Percentiles rank a stretch among this genome's conserved stretches.
Conservation (phyloP, 2,888 invertebrate species). For the Morpho helenor region DNA sequence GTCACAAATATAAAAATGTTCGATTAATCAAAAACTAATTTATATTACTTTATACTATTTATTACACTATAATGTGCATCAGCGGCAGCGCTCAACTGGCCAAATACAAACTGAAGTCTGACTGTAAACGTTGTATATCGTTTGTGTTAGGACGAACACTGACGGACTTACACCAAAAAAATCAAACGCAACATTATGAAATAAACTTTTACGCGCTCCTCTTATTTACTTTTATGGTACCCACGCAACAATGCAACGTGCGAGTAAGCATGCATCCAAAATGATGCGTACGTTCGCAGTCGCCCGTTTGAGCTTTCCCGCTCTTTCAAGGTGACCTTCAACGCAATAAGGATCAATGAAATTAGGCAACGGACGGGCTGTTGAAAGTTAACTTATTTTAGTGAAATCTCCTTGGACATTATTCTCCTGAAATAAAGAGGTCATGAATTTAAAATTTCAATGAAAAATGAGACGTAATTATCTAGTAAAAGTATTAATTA, state of each 20-base stretch:
- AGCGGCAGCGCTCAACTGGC: no score
- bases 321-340: slow-evolving; percentile 69
- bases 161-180: slow-evolving; percentile 19
- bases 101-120: no score
- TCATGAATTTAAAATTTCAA: no score
- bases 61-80: background rate
- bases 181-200: slow-evolving; percentile 32
- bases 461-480: no score
- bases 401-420: background rate
- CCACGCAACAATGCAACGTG: slow-evolving; percentile 25
- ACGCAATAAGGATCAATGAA: slow-evolving; percentile 42
- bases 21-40: slow-evolving; percentile 1
- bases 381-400: no score
- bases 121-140: no score
- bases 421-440: no score
- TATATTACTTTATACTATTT: background rate
- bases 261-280: slow-evolving; percentile 29
- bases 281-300: slow-evolving; percentile 26
- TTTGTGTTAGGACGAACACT: background rate
- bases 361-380: slow-evolving; percentile 3
- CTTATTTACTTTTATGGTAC: slow-evolving; percentile 9
- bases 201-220: slow-evolving; percentile 23
- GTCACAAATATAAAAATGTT: slow-evolving; percentile 15
- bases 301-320: slow-evolving; percentile 59
- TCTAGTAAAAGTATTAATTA: no score